Conservation (phyloP, 2,888 invertebrate species). For the Lacanobia oleracea region DNA sequence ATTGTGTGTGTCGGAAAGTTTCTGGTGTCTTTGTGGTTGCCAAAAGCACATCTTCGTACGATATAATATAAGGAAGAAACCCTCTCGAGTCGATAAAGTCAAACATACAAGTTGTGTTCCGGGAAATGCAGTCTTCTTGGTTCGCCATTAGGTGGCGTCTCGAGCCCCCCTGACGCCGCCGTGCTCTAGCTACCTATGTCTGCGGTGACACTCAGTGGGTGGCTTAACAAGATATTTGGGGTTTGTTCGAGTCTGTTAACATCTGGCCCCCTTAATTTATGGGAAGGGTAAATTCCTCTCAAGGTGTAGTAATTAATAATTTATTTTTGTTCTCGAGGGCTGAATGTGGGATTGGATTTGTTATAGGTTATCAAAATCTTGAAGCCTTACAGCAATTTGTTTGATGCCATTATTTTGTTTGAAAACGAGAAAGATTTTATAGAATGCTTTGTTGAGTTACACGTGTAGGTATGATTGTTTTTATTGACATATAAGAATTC, state of each 20-base stretch:
- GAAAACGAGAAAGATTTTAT: conserved; percentile 35
- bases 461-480: conserved; percentile 47
- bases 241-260: conserved; percentile 88
- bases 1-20: conserved; percentile 37
- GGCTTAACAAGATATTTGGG: conserved; percentile 89
- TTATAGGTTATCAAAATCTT: conserved; percentile 68
- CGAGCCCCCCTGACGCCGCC: conserved; percentile 23
- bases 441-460: conserved; percentile 51
- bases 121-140: conserved; percentile 68
- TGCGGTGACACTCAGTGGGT: conserved; percentile 82
- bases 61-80: conserved; percentile 88
- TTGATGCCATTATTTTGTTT: conserved; percentile 55
- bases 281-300: conserved; percentile 86
- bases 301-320: conserved; percentile 89
- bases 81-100: conserved; percentile 83
- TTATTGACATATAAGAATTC: conserved; percentile 46
- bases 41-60: conserved; percentile 78
- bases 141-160: conserved; percentile 63
- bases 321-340: conserved; percentile 83
- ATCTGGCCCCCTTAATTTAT: conserved; percentile 88
- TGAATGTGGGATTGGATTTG: conserved; percentile 68
- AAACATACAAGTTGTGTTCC: conserved; percentile 72
- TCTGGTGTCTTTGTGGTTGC: conserved; percentile 64
- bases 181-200: conserved; percentile 72
- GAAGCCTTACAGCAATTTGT: conserved; percentile 61